phyloP scores from a whole-genome alignment of 2,888 invertebrate genomes.

The Cyclophora albipunctata region DNA sequence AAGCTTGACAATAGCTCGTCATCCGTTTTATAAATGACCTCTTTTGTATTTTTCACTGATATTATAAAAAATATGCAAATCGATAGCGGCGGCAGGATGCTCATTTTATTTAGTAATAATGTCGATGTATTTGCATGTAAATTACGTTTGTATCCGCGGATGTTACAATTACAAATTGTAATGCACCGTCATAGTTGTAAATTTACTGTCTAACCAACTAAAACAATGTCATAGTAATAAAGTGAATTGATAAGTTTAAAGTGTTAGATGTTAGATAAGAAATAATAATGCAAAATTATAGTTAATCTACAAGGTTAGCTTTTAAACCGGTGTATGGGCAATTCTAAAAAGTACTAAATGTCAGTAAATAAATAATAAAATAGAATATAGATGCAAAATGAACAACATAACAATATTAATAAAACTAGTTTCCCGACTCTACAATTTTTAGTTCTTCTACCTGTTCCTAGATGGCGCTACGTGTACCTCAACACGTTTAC shows the following conservation, averaged over 20 bases:
- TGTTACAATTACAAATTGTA: constrained; percentile 62
- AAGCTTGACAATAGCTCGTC: constrained; percentile 60
- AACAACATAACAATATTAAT: too few relatives aligned
- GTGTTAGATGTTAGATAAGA: too few relatives aligned
- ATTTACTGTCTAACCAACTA: constrained; percentile 4
- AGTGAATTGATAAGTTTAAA: too few relatives aligned
- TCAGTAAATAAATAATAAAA: too few relatives aligned
- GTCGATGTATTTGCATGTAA: constrained; percentile 68
- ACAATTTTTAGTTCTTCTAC: constrained; percentile 28
- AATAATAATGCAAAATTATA: too few relatives aligned
- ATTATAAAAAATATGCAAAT: constrained; percentile 74
- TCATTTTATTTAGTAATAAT: constrained; percentile 70
- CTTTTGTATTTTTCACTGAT: constrained; percentile 64
- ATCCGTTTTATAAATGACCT: constrained; percentile 50
- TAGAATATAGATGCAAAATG: too few relatives aligned
- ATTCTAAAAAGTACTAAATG: too few relatives aligned
- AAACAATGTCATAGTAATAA: too few relatives aligned
- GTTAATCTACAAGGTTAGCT: too few relatives aligned
- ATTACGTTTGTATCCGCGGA: constrained; percentile 62
- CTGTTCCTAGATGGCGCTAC: constrained; percentile 55
- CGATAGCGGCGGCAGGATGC: constrained; percentile 67
- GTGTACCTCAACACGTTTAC: constrained; percentile 9
- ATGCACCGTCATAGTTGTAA: constrained; percentile 53
- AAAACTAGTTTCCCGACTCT: too few relatives aligned
- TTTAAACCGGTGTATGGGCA: too few relatives aligned